A percentile compares a stretch with the other conserved stretches of the same genome.
Conservation (phyloP, 2,888 invertebrate genomes). For the Steinernema carpocapsae region DNA sequence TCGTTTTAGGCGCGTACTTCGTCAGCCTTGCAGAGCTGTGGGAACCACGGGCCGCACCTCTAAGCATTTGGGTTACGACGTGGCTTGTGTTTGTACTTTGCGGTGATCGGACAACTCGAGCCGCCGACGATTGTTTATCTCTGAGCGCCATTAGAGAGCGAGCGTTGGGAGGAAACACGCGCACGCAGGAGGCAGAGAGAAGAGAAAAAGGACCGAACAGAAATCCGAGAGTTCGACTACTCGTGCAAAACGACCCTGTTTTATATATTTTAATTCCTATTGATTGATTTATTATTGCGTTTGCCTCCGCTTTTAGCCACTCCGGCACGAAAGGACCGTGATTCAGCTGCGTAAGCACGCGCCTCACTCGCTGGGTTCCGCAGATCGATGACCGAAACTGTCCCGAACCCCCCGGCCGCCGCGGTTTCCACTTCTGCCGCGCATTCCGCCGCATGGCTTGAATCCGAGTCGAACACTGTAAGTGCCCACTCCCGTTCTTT, state of each 20-base stretch:
- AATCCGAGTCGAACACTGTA: not conserved
- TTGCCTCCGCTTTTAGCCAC: not conserved
- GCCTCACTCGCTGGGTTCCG: no score
- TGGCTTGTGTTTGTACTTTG: slow-evolving; percentile 15
- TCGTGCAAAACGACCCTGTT: slow-evolving; percentile 15
- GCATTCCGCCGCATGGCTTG: slow-evolving; percentile 12
- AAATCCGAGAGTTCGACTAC: not conserved
- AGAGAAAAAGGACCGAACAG: slow-evolving; percentile 1
- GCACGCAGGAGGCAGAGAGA: not conserved
- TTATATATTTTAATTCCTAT: slow-evolving; percentile 19
- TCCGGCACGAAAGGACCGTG: not conserved
- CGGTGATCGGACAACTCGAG: no score
- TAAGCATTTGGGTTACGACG: no score
- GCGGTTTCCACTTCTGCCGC: not conserved
- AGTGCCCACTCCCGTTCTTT: not conserved
- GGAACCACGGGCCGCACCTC: no score
- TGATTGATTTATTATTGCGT: not conserved
- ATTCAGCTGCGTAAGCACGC: no score
- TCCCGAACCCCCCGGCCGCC: not conserved
- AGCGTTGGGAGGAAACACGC: not conserved
- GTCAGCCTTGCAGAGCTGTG: no score
- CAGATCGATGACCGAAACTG: slow-evolving; percentile 25
- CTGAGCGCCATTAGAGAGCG: slow-evolving; percentile 10
- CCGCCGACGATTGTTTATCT: not conserved
- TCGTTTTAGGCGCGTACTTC: no score